Conservation (phyloP, 2,888 invertebrate genomes). For the Pollenia angustigena region DNA sequence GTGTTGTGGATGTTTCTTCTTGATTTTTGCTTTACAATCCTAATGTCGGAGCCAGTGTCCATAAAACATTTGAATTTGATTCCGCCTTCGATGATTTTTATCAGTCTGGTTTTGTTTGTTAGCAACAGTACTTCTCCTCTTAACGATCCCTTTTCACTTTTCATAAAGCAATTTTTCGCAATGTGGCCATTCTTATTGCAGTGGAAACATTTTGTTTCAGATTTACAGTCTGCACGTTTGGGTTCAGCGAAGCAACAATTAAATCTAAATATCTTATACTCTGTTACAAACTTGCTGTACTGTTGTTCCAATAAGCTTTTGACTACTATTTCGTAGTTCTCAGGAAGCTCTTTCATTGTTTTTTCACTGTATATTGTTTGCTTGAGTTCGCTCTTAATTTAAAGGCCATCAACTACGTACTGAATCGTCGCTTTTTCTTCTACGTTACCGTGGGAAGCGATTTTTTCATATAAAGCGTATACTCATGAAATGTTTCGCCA, state of each 20-base stretch:
- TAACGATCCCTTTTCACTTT: neutral
- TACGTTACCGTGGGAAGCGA: neutral
- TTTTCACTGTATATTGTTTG: neutral
- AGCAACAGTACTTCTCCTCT: neutral
- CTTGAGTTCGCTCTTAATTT: constrained; percentile 13
- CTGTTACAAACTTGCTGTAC: neutral
- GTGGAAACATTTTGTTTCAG: neutral
- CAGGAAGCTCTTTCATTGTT: constrained; percentile 7
- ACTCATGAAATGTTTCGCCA: too few relatives aligned
- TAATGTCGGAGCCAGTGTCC: constrained; percentile 11
- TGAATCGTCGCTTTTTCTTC: constrained; percentile 2
- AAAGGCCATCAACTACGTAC: constrained; percentile 3
- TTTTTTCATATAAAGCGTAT: too few relatives aligned
- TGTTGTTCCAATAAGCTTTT: neutral
- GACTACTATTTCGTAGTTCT: constrained; percentile 1
- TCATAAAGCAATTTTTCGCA: too few relatives aligned
- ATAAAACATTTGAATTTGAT: neutral
- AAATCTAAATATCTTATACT: neutral
- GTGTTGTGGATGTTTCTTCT: constrained; percentile 5
- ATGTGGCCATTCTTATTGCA: constrained; percentile 3
- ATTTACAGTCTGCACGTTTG: neutral
- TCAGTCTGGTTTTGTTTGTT: constrained; percentile 4
- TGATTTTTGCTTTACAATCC: neutral
- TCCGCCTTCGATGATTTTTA: neutral
- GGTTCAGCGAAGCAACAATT: neutral